Evolutionary conservation across 2,113 vertebrate genomes (phyloP), one percentile per base, ranked within the genome.

Genomic region (Serilophus lunatus): DNA sequence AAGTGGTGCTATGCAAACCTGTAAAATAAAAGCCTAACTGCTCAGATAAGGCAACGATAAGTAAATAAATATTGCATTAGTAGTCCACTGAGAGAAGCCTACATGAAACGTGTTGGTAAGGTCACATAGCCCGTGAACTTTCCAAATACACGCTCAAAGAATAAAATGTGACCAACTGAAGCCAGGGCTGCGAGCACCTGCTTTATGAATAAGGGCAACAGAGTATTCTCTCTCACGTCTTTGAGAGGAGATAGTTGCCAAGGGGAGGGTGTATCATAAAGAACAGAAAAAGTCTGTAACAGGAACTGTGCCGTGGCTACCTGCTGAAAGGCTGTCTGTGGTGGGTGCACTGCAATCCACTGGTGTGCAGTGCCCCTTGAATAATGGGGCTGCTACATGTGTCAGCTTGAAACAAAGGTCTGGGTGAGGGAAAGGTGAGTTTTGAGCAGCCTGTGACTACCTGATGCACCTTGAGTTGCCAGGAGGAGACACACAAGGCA

Each of bases 301-400:
- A 12, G 51, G 26, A 71, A 15, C 13, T 51, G 42, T 26, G 11
- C 24, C 28, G 2, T 13, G 15, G 13, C 50, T 70, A 26, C 17
- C 16, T 6, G 0, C 28, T 54, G 5, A 28, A 40, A 60, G 31
- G 12, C 14, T 3, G 18, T n/a, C n/a, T 42, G 40, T 0, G 0
- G 44, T 22, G 38, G 5, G 14, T 44, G 42, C 60, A 60, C 3
- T 19, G 35, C 0, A 0, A 5, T 44, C 3, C 47, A 19, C 33
- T 20, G 10, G 7, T 36, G 22, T 24, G 31, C 35, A 15, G 17
- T 51, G 28, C 7, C 18, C 10, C 75, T 44, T 10, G 8, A n/a
- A 12, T 44, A 28, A 44, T 2, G 16, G 33, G 42, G 9, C 60
- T 59, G 60, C n/a, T 66, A 3, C 7, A 19, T 0, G 3, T 7